Base-by-base conservation (phyloP, 2,797 vertebrate genomes). In the Cossypha polioptera region DNA sequence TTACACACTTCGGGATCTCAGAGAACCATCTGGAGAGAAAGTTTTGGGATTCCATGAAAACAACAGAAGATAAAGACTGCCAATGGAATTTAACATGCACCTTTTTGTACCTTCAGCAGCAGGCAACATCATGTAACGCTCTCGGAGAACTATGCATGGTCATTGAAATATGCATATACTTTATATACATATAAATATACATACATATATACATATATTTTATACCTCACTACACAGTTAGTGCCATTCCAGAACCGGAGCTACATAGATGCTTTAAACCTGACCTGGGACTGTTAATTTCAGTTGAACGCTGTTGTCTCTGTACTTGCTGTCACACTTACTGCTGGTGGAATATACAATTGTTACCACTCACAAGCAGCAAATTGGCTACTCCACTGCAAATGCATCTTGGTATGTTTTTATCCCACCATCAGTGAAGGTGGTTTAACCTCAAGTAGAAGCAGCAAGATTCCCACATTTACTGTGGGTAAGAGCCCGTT, bases 131-230 rank as follows among this genome's bases (percentile, higher is more conserved):
- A 50, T 5, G 10, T 8, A 77, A 50, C 0, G 12, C 17, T 47
- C 29, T 53, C 19, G 15, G 11, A 74, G 45, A 83, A 42, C 36
- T 65, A 20, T 0, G 2, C 1, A 5, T 0, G 8, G 57, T 28
- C 66, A 36, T 0, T 61, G 45, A 50, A 66, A 74, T 20, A 82
- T 0, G 1, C 2, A 1, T 5, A 11, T 8, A 69, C 9, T 51
- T 53, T 11, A 45, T 6, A 43, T 9, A 20, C 2, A 53, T 20
- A 18, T 18, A 42, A 42, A 42, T 42, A 18, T 18, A 42, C 42
- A 36, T 36, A 36, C 36, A 36, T 36, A 36, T 36, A 42, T 42
- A 42, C 17, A 42, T 6, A 36, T 18, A 42, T 26, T 38, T 54
- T 14, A 31, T 12, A 62, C 13, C 20, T 58, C 13, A 0, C 16